A percentile compares a stretch with the other conserved stretches of the same genome.
These are phyloP conservation scores for Podargus strigoides DNA, from an alignment of 2,797 vertebrate species.

Conservation along the genomic window DNA sequence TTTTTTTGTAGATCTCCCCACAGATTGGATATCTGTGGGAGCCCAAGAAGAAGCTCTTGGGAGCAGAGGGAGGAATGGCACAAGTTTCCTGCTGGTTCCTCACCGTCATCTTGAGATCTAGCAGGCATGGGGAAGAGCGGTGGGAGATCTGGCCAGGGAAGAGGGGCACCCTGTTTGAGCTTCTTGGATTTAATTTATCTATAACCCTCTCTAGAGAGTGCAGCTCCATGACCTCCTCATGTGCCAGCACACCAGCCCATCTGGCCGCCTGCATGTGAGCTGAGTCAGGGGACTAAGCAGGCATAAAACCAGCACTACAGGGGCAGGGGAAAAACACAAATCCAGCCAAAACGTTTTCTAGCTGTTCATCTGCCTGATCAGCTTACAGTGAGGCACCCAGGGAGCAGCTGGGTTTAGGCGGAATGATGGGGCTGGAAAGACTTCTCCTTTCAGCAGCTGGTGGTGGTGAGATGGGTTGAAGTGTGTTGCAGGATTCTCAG, in stretches of 20 bases:
- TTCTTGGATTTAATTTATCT: background rate
- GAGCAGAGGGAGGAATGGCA: background rate
- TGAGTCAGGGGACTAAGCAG: fast-evolving
- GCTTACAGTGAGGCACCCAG: background rate
- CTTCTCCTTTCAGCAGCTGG: background rate
- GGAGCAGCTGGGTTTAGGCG: background rate
- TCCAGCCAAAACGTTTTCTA: fast-evolving
- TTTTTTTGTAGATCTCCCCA: background rate
- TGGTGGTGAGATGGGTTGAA: fast-evolving
- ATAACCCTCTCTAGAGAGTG: background rate
- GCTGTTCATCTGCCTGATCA: background rate
- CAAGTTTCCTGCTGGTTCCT: background rate
- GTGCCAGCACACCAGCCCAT: background rate
- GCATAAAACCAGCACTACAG: background rate
- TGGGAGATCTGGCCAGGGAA: background rate
- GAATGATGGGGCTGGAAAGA: background rate
- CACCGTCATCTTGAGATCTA: background rate
- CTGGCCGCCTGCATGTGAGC: background rate
- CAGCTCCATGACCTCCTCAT: fast-evolving
- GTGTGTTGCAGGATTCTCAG: background rate
- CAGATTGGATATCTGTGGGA: background rate
- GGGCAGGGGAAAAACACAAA: no score
- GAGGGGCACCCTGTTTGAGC: background rate
- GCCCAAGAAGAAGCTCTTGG: background rate
- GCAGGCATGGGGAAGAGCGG: background rate